Conservation (phyloP, 2,888 invertebrate genomes). For the Eupeodes luniger region DNA sequence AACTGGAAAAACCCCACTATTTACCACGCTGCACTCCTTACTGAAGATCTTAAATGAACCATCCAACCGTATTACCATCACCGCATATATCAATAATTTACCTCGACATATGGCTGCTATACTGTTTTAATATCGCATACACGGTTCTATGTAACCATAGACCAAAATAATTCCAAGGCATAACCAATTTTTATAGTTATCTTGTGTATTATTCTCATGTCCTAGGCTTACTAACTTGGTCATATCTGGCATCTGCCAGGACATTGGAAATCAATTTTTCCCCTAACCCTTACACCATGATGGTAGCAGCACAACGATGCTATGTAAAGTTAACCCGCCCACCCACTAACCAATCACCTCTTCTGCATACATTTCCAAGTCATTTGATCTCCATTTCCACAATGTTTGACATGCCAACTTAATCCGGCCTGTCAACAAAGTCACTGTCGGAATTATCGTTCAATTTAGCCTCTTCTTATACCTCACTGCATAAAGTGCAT, state of each 20-base stretch:
- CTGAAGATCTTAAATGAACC: slow-evolving; percentile 33
- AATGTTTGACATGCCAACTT: slow-evolving; percentile 72
- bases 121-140: slow-evolving; percentile 17
- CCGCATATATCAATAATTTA: slow-evolving; percentile 58
- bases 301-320: background rate
- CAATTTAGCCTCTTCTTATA: slow-evolving; percentile 50
- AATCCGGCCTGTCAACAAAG: slow-evolving; percentile 74
- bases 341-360: background rate
- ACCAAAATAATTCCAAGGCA: slow-evolving; percentile 48
- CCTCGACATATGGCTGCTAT: slow-evolving; percentile 22
- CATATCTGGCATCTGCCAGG: slow-evolving; percentile 38
- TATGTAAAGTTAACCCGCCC: background rate
- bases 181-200: slow-evolving; percentile 61
- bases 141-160: background rate
- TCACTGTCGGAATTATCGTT: slow-evolving; percentile 73
- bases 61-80: slow-evolving; percentile 22
- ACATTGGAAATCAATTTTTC: slow-evolving; percentile 41
- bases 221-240: background rate
- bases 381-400: slow-evolving; percentile 67
- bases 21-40: background rate
- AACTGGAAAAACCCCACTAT: background rate
- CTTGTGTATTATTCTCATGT: slow-evolving; percentile 27
- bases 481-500: background rate
- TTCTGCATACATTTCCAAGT: slow-evolving; percentile 50
- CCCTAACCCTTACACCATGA: background rate